A percentile compares a stretch with the other conserved stretches of the same genome.
Conservation (phyloP, 2,888 invertebrate species). For the Unio delphinus region DNA sequence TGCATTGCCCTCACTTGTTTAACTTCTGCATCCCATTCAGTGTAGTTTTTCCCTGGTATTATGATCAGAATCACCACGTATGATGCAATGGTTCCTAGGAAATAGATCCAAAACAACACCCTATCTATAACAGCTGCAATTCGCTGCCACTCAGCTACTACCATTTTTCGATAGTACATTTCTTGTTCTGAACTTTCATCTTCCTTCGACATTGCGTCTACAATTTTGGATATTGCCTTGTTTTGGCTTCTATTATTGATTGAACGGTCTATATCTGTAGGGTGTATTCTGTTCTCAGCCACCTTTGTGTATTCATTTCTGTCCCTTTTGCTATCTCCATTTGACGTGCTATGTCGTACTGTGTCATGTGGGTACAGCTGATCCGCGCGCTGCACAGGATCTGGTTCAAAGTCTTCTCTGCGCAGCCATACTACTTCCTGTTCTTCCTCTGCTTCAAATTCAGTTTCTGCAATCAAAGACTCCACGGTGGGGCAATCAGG, state of each 20-base stretch:
- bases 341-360: too few relatives aligned
- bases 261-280: background rate
- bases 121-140: constrained; percentile 67
- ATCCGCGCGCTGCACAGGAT: constrained; percentile 5
- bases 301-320: background rate
- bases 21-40: constrained; percentile 32
- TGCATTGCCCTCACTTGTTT: constrained; percentile 1
- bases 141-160: constrained; percentile 68
- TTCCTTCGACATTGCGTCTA: constrained; percentile 12
- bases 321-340: background rate
- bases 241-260: too few relatives aligned
- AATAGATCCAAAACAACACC: constrained; percentile 65
- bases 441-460: constrained; percentile 16
- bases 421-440: constrained; percentile 41
- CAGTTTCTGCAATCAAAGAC: constrained; percentile 1
- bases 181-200: constrained; percentile 27
- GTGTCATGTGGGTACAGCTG: too few relatives aligned
- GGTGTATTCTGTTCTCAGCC: constrained; percentile 1
- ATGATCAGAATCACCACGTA: constrained; percentile 64
- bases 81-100: constrained; percentile 60
- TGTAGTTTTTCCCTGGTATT: constrained; percentile 54
- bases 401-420: constrained; percentile 33
- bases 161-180: constrained; percentile 43
- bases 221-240: background rate
- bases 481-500: too few relatives aligned